Evolutionary conservation across 2,797 vertebrate genomes (phyloP), one percentile per base, ranked within the genome.

Genomic region (Podargus strigoides): DNA sequence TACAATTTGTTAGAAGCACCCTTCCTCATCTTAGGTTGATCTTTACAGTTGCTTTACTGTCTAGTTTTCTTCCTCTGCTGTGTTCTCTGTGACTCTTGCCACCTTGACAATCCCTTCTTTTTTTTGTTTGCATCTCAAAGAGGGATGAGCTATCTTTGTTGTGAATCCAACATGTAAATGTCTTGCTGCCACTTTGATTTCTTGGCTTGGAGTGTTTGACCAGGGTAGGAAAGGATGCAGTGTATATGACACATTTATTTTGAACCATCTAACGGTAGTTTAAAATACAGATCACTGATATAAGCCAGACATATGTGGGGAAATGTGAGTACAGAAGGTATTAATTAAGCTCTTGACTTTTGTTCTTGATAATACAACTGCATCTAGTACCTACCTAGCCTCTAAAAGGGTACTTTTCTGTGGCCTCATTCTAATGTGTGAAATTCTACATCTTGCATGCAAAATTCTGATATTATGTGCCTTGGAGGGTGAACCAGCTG

Each of bases 251-350:
- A 58, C 27, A 10, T 62, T 64, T 75, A 59, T 73, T 72, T 56
- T 78, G 36, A 76, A 39, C 19, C 2, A 8, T 46, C 22, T 67
- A 42, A 63, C 2, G 3, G 23, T 32, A 22, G 22, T 55, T 85
- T 50, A 81, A 70, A 55, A 20, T 23, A 42, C 4, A 70, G 20
- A 20, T 69, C 22, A 9, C 32, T 42, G 42, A 46, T 36, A 26
- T 4, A 79, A 85, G 14, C 28, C 32, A 49, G 34, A 44, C 5
- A 14, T 55, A 49, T 0, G 0, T 42, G 24, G 26, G 55, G n/a
- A 92, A 87, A 85, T 37, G 9, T 37, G 34, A 74, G 44, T 24
- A 39, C 5, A 56, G 37, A 52, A 12, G 14, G 6, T 60, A 37
- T 46, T 50, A 55, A 73, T 36, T 47, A 74, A 63, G 15, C 7